Evolutionary conservation across 2,113 vertebrate species (phyloP), one percentile per base, ranked within the genome.

Genomic region (Diphyllodes magnificus): DNA sequence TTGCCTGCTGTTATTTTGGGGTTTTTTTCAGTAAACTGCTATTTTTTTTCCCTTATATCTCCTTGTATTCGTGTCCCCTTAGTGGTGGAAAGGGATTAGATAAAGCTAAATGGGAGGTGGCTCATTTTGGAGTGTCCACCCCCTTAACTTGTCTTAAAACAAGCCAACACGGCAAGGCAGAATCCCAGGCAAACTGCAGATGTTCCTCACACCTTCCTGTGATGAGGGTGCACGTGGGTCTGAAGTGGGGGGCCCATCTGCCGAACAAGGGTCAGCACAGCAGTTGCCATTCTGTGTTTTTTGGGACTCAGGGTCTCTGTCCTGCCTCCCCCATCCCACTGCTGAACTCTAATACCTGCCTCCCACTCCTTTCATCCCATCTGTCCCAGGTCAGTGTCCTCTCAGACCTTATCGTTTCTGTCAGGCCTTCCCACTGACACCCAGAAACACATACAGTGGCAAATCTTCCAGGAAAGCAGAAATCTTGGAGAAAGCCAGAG

Each of bases 41-140:
- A 3, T 17, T 69, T 51, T 86, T 60, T 60, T 77, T 37, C 14
- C 22, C 27, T 28, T 69, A 1, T 28, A 8, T 23, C 15, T 60
- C 18, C 22, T 53, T 3, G 2, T 9, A 12, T 39, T 37, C 0
- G 0, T 33, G 13, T 45, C 45, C 39, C 22, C 17, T 20, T 68
- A 24, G 12, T 27, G 23, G 15, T 39, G 28, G 22, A 37, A 44
- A 59, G 11, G 37, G 37, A 37, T 37, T 14, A 22, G 44, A 10
- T 12, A 31, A 59, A 42, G 31, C 44, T 44, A 76, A 44, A 76
- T 44, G 11, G 25, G 6, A 35, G 9, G 7, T 42, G 24, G 6
- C 51, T 49, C 3, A 6, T 75, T n/a, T 49, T 65, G 39, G 15
- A 11, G 15, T 10, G 12, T 10, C 42, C 16, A 12, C 4, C 3